Evolutionary conservation across 1,140 invertebrate species (phyloP).

Genomic region (Macrobrachium nipponense): DNA sequence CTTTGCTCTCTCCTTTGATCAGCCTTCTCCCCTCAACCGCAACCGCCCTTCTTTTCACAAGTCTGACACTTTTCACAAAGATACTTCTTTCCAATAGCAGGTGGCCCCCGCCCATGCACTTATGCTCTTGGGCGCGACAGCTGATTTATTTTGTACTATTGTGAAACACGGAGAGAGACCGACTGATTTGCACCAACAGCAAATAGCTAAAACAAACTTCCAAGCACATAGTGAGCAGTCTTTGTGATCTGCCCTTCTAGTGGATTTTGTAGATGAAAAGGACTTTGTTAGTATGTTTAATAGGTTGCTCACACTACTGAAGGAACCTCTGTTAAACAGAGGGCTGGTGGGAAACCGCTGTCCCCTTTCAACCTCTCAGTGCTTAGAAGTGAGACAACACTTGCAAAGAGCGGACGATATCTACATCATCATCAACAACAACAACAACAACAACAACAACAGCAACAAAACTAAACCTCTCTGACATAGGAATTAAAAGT

Average conservation of each 20-base stretch:
- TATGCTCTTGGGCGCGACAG: conserved; percentile 61
- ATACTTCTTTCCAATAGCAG: conserved; percentile 64
- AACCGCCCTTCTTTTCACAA: conserved; percentile 80
- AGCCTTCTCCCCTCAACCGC: conserved; percentile 66
- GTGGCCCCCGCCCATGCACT: conserved; percentile 65
- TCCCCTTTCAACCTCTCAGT: conserved; percentile 27
- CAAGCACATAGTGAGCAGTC: conserved; percentile 58
- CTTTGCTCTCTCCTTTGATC: conserved; percentile 74
- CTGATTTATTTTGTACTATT: conserved; percentile 64
- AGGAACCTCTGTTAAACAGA: conserved; percentile 52
- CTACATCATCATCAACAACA: conserved; percentile 11
- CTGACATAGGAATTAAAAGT: conserved; percentile 45
- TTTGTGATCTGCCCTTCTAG: conserved; percentile 58
- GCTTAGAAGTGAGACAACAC: too few species aligned
- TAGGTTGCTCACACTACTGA: conserved; percentile 49
- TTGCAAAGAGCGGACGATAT: too few species aligned
- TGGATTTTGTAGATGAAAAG: conserved; percentile 31
- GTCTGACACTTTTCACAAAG: conserved; percentile 74
- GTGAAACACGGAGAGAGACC: conserved; percentile 59
- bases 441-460: conserved; percentile 33
- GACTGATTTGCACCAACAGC: conserved; percentile 61
- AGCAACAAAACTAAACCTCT: conserved; percentile 47
- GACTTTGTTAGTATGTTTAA: conserved; percentile 48
- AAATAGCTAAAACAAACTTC: conserved; percentile 49
- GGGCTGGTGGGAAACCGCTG: conserved; percentile 44